A percentile compares a stretch with the other conserved stretches of the same genome.
These are phyloP conservation scores for Trogon surrucura DNA, from an alignment of 2,113 vertebrate genomes.

Conservation along the genomic window DNA sequence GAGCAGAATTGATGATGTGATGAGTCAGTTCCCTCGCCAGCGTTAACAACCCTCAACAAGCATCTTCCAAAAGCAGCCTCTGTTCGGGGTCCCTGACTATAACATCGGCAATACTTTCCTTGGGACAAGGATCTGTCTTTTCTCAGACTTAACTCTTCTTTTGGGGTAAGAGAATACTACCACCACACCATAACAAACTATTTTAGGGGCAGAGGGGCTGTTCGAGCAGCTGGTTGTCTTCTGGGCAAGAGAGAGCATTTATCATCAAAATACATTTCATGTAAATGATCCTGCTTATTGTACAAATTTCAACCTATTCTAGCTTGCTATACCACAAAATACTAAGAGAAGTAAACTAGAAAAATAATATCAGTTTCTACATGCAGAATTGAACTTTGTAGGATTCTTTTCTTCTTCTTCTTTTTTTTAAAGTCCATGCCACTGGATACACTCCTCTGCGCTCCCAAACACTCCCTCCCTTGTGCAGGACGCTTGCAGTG, in stretches of 20 bases:
- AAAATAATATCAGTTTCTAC: neutral
- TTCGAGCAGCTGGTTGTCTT: neutral
- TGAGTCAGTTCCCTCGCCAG: conserved; percentile 47
- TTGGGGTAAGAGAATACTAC: neutral
- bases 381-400: neutral
- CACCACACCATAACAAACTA: neutral
- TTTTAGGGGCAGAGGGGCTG: neutral
- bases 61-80: conserved; percentile 30
- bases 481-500: neutral
- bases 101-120: neutral
- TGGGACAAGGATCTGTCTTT: conserved; percentile 41
- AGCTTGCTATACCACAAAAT: neutral
- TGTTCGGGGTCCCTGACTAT: neutral
- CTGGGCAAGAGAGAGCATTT: neutral
- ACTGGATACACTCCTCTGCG: neutral
- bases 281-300: neutral
- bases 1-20: conserved; percentile 34
- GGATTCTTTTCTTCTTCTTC: neutral
- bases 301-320: neutral
- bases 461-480: neutral
- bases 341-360: neutral
- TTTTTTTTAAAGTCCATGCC: neutral
- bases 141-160: neutral
- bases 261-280: neutral
- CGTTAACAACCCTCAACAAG: neutral